Conservation (phyloP, 2,888 invertebrate species). For the Acanthosoma haemorrhoidale region DNA sequence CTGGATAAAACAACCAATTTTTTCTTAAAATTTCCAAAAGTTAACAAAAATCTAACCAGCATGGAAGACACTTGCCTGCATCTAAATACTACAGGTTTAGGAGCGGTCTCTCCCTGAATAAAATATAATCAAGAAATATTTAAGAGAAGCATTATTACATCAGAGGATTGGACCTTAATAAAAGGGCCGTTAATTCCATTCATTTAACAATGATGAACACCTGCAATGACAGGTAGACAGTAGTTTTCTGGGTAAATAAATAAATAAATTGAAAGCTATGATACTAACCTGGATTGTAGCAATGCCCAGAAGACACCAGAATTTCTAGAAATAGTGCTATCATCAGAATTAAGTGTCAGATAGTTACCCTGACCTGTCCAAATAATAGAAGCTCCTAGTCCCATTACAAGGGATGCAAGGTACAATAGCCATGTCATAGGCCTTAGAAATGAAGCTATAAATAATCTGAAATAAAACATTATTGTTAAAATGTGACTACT, state of each 20-base stretch:
- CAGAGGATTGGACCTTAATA: too few species aligned
- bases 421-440: constrained; percentile 81
- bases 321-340: constrained; percentile 83
- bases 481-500: neutral
- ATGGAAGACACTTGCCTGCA: too few species aligned
- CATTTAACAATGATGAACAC: too few species aligned
- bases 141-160: too few species aligned
- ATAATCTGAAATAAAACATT: constrained; percentile 59
- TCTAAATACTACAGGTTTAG: too few species aligned
- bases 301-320: constrained; percentile 97
- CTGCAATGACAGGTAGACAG: too few species aligned
- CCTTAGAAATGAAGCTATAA: constrained; percentile 81
- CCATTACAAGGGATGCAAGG: constrained; percentile 75
- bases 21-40: neutral
- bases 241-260: too few species aligned
- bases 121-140: too few species aligned
- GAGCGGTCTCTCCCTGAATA: too few species aligned
- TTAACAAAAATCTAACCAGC: neutral
- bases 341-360: constrained; percentile 82
- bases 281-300: constrained; percentile 69
- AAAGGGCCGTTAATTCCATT: too few species aligned
- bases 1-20: neutral
- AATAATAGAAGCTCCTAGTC: constrained; percentile 86
- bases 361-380: constrained; percentile 96
- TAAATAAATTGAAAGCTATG: too few species aligned